Conservation (phyloP, 2,113 vertebrate genomes). For the Podocnemis expansa region DNA sequence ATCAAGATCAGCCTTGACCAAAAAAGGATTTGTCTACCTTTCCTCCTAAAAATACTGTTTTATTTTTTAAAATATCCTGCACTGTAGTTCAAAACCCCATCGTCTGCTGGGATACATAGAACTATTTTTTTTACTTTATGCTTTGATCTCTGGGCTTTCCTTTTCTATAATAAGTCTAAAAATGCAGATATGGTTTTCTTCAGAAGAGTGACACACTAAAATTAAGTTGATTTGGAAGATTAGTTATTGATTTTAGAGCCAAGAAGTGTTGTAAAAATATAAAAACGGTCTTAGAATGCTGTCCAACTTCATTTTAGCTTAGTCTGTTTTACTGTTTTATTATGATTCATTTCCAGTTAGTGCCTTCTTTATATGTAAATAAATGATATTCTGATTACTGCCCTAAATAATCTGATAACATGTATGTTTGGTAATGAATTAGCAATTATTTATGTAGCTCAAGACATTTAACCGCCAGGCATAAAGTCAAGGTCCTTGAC, state of each 20-base stretch:
- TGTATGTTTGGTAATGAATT: fast-evolving
- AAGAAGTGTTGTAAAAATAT: neutral
- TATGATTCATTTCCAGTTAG: neutral
- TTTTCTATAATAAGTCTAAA: neutral
- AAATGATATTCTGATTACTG: neutral
- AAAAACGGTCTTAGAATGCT: neutral
- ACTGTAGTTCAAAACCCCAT: neutral
- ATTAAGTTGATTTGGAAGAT: neutral
- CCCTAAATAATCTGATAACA: fast-evolving
- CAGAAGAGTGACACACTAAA: neutral
- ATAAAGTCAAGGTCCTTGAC: neutral
- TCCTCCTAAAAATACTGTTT: neutral
- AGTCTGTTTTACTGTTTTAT: neutral
- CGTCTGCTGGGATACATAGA: neutral
- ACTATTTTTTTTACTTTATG: neutral
- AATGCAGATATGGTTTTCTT: fast-evolving
- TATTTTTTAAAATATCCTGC: neutral
- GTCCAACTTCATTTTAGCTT: neutral
- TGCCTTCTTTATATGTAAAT: fast-evolving
- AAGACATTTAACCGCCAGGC: neutral
- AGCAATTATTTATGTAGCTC: neutral
- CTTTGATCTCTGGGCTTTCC: neutral
- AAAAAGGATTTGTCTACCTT: neutral
- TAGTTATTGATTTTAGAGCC: neutral
- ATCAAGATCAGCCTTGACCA: neutral